A percentile compares a stretch with the other conserved stretches of the same genome.
Conservation (phyloP, 2,888 invertebrate genomes). For the Alcis repandata region DNA sequence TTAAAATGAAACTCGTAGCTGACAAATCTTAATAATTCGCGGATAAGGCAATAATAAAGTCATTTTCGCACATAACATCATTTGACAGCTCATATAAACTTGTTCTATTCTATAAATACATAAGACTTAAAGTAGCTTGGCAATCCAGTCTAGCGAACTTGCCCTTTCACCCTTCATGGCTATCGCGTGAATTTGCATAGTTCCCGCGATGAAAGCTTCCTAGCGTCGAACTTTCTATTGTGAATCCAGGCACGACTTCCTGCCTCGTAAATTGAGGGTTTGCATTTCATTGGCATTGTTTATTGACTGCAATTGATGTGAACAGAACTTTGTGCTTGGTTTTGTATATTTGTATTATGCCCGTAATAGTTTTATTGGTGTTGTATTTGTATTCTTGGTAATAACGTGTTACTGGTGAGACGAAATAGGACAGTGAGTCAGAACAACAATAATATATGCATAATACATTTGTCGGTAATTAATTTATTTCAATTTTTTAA, state of each 20-base stretch:
- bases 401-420: no score
- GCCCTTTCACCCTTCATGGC: conserved; percentile 54
- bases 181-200: conserved; percentile 56
- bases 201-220: conserved; percentile 59
- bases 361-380: no score
- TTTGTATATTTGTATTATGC: not conserved
- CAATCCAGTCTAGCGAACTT: conserved; percentile 38
- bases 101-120: not conserved
- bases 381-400: no score
- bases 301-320: conserved; percentile 4
- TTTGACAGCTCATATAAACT: not conserved
- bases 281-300: conserved; percentile 29
- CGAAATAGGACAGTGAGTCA: no score
- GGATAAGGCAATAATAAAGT: not conserved
- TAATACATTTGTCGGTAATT: no score
- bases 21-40: not conserved
- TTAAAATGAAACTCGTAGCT: conserved; percentile 3
- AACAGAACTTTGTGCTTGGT: not conserved
- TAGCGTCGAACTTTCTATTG: conserved; percentile 58
- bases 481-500: no score
- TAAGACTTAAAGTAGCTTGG: conserved; percentile 22
- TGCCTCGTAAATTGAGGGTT: conserved; percentile 48
- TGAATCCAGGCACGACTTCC: conserved; percentile 57
- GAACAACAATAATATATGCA: no score
- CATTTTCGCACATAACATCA: not conserved